Base-by-base conservation (phyloP, 2,113 vertebrate genomes). In the Otolemur garnettii region DNA sequence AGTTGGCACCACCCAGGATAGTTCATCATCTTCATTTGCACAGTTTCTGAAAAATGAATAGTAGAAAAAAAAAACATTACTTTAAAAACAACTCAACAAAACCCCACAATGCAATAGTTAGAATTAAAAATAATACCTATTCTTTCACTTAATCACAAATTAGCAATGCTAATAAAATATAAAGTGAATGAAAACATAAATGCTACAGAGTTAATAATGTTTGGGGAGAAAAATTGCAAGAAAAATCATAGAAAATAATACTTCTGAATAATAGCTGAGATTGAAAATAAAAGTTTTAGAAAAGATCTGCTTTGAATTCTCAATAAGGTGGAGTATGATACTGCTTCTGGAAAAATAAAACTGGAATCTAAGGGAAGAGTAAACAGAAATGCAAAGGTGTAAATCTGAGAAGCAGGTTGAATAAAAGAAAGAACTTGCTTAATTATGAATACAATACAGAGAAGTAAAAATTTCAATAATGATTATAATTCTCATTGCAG, bases 351-450 rank as follows among this genome's bases (percentile, higher is more conserved):
- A 59, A 71, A 86, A 80, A 81, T 77, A 59, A 72, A 93, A 33
- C 15, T 82, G 4, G 69, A 89, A 89, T 17, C 17, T 78, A 88
- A 81, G 50, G 90, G 68, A 26, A 64, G 21, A 85, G 7, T 24
- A 81, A 85, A 42, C 1, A 80, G 64, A 84, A 88, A 88, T 71
- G 42, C n/a, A 59, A 91, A 88, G 21, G 64, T 3, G 17, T 38
- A 84, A 89, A 91, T 89, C 68, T 81, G 35, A 91, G 59, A 64
- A 75, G 74, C 72, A 93, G 77, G 4, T 59, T 96, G 38, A 26
- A 90, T 45, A 87, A 15, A 60, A 11, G 26, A 79, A 87, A 57
- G 8, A 74, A 69, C 64, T 79, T 87, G 14, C 28, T 92, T 84
- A 88, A 83, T 83, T 95, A 91, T 71, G n/a, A 95, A 81, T 9